A percentile compares a stretch with the other conserved stretches of the same genome.
These are phyloP conservation scores for Limnephilus marmoratus DNA, from an alignment of 2,888 invertebrate genomes.

Conservation along the genomic window DNA sequence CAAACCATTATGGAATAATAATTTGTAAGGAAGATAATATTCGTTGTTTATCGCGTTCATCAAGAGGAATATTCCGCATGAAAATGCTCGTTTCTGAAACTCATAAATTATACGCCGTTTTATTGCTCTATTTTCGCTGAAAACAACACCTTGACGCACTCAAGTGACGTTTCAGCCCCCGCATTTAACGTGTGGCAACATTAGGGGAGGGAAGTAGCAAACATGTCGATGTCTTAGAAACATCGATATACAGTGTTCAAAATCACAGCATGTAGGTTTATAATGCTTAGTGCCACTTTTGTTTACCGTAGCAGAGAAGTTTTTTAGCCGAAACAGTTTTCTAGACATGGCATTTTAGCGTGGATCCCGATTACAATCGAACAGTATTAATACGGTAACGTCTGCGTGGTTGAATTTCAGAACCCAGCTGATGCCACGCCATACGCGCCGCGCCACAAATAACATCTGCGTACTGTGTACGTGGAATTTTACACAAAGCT, in stretches of 20 bases:
- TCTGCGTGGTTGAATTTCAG: no score
- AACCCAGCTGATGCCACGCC: no score
- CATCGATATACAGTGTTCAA: not conserved
- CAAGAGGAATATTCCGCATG: not conserved
- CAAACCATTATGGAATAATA: not conserved
- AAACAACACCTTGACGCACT: constrained; percentile 45
- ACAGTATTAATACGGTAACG: no score
- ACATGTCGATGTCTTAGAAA: not conserved
- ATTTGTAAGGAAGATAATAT: not conserved
- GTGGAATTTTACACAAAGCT: no score
- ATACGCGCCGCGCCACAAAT: no score
- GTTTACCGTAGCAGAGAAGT: no score
- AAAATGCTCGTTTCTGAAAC: constrained; percentile 6
- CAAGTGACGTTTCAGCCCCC: constrained; percentile 7
- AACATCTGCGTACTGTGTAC: no score
- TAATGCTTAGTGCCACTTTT: no score
- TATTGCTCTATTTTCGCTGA: constrained; percentile 12
- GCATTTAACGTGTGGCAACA: constrained; percentile 20
- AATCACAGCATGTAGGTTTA: no score
- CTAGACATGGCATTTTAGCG: no score
- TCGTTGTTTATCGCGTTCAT: not conserved
- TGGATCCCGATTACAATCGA: no score
- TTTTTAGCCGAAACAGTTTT: no score
- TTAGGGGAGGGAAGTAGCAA: not conserved
- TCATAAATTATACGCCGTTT: constrained; percentile 28